Conservation (phyloP, 2,113 vertebrate genomes). For the Scatophagus argus region DNA sequence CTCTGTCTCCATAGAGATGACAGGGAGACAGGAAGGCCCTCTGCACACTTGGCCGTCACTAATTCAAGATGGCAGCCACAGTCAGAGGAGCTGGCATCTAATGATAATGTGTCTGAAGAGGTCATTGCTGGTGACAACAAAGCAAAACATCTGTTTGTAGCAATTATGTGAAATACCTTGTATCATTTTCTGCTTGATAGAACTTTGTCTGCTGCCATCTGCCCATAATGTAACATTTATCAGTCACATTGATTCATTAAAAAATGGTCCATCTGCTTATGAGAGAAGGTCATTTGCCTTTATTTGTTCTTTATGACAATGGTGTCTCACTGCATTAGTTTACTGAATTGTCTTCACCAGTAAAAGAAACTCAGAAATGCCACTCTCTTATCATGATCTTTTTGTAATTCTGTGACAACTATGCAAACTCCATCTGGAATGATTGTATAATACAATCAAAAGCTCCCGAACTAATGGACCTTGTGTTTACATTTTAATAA, state of each 20-base stretch:
- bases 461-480: background rate
- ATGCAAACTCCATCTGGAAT: too few species aligned
- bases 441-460: background rate
- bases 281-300: slow-evolving; percentile 49
- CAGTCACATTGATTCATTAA: slow-evolving; percentile 42
- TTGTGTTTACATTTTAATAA: background rate
- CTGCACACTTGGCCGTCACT: slow-evolving; percentile 71
- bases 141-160: slow-evolving; percentile 80
- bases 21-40: slow-evolving; percentile 77
- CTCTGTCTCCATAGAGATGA: slow-evolving; percentile 77
- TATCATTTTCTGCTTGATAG: slow-evolving; percentile 73
- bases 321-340: slow-evolving; percentile 1
- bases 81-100: slow-evolving; percentile 74
- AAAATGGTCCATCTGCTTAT: slow-evolving; percentile 61
- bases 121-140: slow-evolving; percentile 73
- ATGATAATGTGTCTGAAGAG: slow-evolving; percentile 78
- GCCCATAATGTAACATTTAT: slow-evolving; percentile 67
- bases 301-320: slow-evolving; percentile 34
- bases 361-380: background rate
- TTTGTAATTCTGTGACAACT: background rate
- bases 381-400: background rate
- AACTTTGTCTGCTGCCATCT: slow-evolving; percentile 72
- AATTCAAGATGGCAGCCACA: slow-evolving; percentile 78
- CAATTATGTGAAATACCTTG: slow-evolving; percentile 68
- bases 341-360: background rate